Conservation (phyloP, 2,888 invertebrate species). For the Caenorhabditis virilis region DNA sequence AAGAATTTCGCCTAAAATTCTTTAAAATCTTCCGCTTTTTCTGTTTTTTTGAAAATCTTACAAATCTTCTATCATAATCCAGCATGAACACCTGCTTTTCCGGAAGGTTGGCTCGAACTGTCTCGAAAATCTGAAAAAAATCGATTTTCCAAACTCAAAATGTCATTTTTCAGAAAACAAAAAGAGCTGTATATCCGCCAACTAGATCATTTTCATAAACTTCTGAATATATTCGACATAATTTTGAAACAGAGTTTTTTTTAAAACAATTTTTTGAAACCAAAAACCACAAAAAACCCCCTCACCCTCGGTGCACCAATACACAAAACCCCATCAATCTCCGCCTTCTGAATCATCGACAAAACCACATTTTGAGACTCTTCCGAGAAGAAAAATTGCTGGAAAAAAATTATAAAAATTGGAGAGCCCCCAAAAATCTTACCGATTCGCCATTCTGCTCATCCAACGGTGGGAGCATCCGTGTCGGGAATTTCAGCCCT, state of each 20-base stretch:
- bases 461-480: slow-evolving; percentile 45
- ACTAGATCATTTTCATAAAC: too few relatives aligned
- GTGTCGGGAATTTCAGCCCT: slow-evolving; percentile 39
- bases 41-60: slow-evolving; percentile 50
- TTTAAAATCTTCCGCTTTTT: too few relatives aligned
- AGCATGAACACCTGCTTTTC: slow-evolving; percentile 50
- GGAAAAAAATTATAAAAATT: slow-evolving; percentile 30
- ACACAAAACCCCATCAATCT: slow-evolving; percentile 58
- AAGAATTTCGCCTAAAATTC: too few relatives aligned
- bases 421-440: background rate
- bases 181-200: background rate
- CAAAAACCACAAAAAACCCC: background rate
- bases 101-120: slow-evolving; percentile 29
- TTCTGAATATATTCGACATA: too few relatives aligned
- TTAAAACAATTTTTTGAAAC: too few relatives aligned
- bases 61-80: slow-evolving; percentile 63
- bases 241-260: too few relatives aligned
- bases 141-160: too few relatives aligned
- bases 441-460: slow-evolving; percentile 60
- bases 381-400: slow-evolving; percentile 65
- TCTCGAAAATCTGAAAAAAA: slow-evolving; percentile 46
- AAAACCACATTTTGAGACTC: slow-evolving; percentile 52
- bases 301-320: slow-evolving; percentile 54
- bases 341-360: slow-evolving; percentile 33
- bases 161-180: too few relatives aligned